These are phyloP conservation scores for Propithecus perrieri DNA, from an alignment of 2,797 vertebrate genomes.

Conservation along the genomic window DNA sequence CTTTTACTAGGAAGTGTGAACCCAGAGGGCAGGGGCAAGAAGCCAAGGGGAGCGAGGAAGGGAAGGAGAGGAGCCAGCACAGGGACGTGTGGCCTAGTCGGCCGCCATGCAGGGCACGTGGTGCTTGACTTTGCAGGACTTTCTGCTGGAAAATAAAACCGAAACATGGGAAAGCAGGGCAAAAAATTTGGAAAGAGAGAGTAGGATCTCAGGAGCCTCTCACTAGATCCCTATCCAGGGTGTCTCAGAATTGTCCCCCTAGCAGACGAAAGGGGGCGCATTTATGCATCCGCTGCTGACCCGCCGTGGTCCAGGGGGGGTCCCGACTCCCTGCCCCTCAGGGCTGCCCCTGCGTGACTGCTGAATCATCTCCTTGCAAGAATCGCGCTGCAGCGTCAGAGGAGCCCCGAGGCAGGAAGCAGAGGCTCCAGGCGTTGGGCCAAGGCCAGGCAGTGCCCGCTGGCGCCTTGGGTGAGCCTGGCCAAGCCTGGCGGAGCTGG, in stretches of 20 bases:
- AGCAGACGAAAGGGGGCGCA: not conserved
- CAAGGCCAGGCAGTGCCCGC: not conserved
- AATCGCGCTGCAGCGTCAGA: not conserved
- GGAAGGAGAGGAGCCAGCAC: not conserved
- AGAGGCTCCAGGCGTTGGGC: not conserved
- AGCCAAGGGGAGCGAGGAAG: not conserved
- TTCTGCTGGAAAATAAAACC: not conserved
- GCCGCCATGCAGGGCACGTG: fast-evolving
- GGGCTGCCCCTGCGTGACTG: no score
- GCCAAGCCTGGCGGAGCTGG: not conserved
- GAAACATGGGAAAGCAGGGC: not conserved
- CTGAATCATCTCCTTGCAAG: not conserved
- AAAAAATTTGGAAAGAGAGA: not conserved
- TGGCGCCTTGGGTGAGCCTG: not conserved
- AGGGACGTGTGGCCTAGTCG: not conserved
- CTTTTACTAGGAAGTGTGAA: not conserved
- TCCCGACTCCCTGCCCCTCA: not conserved
- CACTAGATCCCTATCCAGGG: not conserved
- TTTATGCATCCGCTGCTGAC: not conserved
- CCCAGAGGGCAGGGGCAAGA: not conserved
- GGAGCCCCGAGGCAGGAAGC: not conserved
- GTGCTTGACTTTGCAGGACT: not conserved
- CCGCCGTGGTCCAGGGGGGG: not conserved
- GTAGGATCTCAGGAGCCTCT: not conserved
- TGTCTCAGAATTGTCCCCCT: not conserved